Percentiles rank a stretch among this genome's conserved stretches.
Conservation (phyloP, 2,888 invertebrate genomes). For the Limnephilus rhombicus region DNA sequence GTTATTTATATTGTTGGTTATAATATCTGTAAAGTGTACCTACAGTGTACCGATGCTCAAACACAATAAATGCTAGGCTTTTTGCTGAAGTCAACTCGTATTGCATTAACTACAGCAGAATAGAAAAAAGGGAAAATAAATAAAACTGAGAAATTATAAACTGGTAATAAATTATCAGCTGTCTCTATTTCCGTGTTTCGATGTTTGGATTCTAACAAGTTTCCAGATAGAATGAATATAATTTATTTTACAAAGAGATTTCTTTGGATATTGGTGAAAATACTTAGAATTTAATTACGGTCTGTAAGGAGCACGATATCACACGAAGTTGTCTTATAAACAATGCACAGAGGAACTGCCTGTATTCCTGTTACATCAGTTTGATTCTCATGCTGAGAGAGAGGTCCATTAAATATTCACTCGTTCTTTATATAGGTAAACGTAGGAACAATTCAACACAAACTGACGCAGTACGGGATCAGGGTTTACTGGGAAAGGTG, state of each 20-base stretch:
- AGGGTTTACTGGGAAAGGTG: not conserved
- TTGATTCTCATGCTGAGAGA: constrained; percentile 26
- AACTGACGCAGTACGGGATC: not conserved
- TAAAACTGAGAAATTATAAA: no score
- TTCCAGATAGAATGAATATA: not conserved
- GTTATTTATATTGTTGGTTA: no score
- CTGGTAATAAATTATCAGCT: no score
- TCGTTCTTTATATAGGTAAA: not conserved
- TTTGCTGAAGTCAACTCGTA: no score
- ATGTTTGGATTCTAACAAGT: not conserved
- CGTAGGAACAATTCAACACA: constrained; percentile 40
- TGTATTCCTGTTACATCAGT: not conserved
- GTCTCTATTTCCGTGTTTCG: not conserved
- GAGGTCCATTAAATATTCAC: constrained; percentile 26
- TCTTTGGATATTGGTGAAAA: not conserved
- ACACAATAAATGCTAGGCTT: no score
- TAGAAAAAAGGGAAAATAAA: no score
- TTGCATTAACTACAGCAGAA: no score
- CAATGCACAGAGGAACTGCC: constrained; percentile 12
- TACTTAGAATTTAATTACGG: not conserved
- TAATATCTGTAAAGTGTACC: no score
- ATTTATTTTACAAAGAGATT: not conserved
- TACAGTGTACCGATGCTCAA: no score
- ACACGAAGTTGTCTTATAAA: not conserved
- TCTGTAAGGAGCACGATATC: not conserved